Percentiles rank a stretch among this genome's conserved stretches.
Evolutionary conservation across 1,140 invertebrate genomes (phyloP).

Genomic region (Schmidtea mediterranea): DNA sequence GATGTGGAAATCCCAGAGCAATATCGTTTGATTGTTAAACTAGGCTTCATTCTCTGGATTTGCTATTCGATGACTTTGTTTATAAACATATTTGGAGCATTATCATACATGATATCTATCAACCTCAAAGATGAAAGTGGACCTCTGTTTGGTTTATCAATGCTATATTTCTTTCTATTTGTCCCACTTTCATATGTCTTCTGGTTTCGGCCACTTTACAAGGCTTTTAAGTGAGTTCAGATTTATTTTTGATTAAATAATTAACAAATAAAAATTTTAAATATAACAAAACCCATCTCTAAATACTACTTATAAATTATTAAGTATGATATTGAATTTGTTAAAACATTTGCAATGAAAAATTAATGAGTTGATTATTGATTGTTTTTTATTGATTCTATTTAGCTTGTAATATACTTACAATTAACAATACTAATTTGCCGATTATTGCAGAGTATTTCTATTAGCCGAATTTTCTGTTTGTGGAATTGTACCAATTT

Average conservation of each 20-base stretch:
- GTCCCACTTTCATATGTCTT: conserved; percentile 87
- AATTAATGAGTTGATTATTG: too few relatives aligned
- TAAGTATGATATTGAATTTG: too few relatives aligned
- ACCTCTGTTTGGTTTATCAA: conserved; percentile 52
- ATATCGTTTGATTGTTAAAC: conserved; percentile 74
- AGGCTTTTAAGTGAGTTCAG: conserved; percentile 43
- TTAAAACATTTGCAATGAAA: too few relatives aligned
- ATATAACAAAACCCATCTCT: too few relatives aligned
- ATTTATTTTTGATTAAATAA: not conserved
- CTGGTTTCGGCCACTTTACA: conserved; percentile 66
- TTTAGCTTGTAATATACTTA: too few relatives aligned
- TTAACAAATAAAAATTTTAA: not conserved
- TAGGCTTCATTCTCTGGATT: conserved; percentile 83
- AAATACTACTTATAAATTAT: too few relatives aligned
- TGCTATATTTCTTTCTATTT: conserved; percentile 65
- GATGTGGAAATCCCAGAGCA: conserved; percentile 86
- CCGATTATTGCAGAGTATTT: too few relatives aligned
- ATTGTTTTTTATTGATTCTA: too few relatives aligned
- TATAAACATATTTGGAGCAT: conserved; percentile 11
- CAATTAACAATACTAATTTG: too few relatives aligned
- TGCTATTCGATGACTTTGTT: conserved; percentile 9
- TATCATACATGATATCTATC: conserved; percentile 21
- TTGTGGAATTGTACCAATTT: too few relatives aligned
- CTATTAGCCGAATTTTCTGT: too few relatives aligned
- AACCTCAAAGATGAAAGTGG: conserved; percentile 26